Base-by-base conservation (phyloP, 1,140 invertebrate species). In the Drosophila mauritiana region DNA sequence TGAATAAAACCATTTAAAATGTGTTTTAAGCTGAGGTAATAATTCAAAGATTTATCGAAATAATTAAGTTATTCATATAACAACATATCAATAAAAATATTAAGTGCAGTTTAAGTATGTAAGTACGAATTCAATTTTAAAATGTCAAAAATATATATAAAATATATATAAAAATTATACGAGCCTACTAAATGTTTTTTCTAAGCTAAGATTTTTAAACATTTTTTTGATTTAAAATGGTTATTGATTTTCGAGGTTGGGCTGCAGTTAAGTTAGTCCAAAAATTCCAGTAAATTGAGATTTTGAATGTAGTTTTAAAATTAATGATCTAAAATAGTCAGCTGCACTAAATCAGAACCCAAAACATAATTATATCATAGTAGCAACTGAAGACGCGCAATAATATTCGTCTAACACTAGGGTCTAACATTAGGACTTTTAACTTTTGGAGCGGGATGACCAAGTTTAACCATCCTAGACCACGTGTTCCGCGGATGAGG, bases 401-500 rank as follows among this genome's bases (percentile, higher is more conserved):
- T 59, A 61, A 57, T 70, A 74, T 78, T 82, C 52, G 42, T 58
- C 83, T 86, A 86, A 79, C 46, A 73, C 82, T 86, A 86, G 65
- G 55, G n/a, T 63, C 58, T 82, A 80, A 84, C 68, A 65, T 51
- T 73, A 78, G 62, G 45, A 52, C 56, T n/a, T 63, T 45, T 36
- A 6, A 20, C 25, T 54, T 42, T n/a, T 73, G 53, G 45, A n/a
- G 13, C 3, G 11, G 42, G 8, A 20, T 4, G 42, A 11, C 1
- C 1, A 11, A 11, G 15, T 45, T 12, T 39, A 25, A 39, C 20
- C 20, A 25, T 72, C 46, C 68, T 80, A 92, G 42, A 92, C 89
- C 74, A 90, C 88, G 54, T 90, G 90, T 73, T 92, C 84, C 22
- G 76, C 91, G 57, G 80, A 51, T 31, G 48, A 51, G 25, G 48